Percentiles rank a stretch among this genome's conserved stretches.
phyloP scores from a whole-genome alignment of 1,140 invertebrate species.

The Meloidogyne floridensis region DNA sequence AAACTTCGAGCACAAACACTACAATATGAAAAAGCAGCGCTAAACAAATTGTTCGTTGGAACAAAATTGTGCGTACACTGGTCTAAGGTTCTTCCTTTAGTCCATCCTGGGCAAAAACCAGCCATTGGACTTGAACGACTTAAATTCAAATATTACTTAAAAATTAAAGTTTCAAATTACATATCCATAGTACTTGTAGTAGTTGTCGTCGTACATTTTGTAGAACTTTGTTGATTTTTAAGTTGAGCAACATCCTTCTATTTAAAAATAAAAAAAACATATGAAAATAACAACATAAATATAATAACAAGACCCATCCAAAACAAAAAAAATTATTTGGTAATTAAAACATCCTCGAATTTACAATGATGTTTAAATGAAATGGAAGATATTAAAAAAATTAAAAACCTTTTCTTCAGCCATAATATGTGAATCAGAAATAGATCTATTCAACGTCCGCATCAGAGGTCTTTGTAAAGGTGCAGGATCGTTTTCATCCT shows the following conservation, averaged over 20 bases:
- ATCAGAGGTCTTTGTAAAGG: background rate
- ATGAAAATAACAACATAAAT: background rate
- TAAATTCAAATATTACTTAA: background rate
- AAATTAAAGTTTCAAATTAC: conserved; percentile 11
- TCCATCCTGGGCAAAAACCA: conserved; percentile 32
- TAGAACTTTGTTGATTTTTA: conserved; percentile 7
- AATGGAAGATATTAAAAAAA: background rate
- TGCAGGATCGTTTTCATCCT: background rate
- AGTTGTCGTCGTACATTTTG: background rate
- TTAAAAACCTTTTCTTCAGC: conserved; percentile 6
- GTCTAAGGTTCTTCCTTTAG: conserved; percentile 31
- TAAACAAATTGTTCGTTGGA: conserved; percentile 1
- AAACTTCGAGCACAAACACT: conserved; percentile 27
- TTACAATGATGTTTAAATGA: too few relatives aligned
- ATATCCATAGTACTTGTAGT: conserved; percentile 27
- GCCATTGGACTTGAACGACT: background rate
- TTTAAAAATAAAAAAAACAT: background rate
- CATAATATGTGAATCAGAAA: conserved; percentile 9
- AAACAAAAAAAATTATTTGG: too few relatives aligned
- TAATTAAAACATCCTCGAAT: too few relatives aligned
- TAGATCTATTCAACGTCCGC: background rate
- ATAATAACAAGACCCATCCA: background rate
- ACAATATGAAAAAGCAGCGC: conserved; percentile 24
- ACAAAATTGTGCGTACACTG: conserved; percentile 34
- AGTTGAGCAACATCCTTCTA: background rate